Conservation (phyloP, 2,888 invertebrate genomes). For the Apoderus coryli region DNA sequence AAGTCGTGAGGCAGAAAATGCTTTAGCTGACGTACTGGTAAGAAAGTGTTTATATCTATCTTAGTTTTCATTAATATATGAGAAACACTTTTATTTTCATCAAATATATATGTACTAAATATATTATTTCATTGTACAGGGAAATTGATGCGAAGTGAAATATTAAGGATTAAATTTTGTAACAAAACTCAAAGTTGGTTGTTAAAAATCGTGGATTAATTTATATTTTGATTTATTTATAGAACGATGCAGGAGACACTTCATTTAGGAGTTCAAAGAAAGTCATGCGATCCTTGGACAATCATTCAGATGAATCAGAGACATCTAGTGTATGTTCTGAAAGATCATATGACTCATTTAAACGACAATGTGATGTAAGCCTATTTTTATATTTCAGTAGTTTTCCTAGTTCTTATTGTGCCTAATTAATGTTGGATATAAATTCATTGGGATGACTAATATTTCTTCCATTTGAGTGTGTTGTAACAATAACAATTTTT, state of each 20-base stretch:
- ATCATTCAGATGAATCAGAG: slow-evolving; percentile 79
- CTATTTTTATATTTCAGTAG: no score
- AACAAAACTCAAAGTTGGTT: slow-evolving; percentile 3
- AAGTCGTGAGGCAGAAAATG: slow-evolving; percentile 75
- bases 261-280: slow-evolving; percentile 28
- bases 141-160: no score
- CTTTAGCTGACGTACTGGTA: slow-evolving; percentile 58
- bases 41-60: no score
- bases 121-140: no score
- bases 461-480: no score
- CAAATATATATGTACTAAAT: no score
- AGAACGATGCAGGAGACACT: slow-evolving; percentile 26
- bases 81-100: no score
- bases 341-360: slow-evolving; percentile 68
- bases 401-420: no score
- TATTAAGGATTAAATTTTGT: slow-evolving; percentile 3
- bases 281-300: slow-evolving; percentile 38
- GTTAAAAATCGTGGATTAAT: no score
- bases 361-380: slow-evolving; percentile 67
- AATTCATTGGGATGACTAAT: no score
- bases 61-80: no score
- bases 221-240: slow-evolving; percentile 15
- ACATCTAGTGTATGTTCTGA: slow-evolving; percentile 94
- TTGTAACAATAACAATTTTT: slow-evolving; percentile 18
- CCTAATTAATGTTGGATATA: no score